Evolutionary conservation across 2,113 vertebrate genomes (phyloP), one percentile per base, ranked within the genome.

Genomic region (Dasyprocta punctata): DNA sequence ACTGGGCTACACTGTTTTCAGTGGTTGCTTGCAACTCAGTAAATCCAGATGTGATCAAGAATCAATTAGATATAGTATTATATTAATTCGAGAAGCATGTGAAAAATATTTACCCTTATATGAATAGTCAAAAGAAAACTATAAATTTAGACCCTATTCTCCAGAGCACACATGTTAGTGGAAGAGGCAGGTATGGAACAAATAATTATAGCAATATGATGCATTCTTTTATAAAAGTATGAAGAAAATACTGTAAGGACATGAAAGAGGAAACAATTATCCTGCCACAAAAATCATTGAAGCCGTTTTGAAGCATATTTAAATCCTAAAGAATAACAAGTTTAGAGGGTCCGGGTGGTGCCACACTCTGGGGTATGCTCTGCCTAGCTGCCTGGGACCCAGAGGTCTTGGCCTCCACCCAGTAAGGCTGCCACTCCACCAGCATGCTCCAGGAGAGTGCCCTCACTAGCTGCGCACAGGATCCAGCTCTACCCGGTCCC

Each of bases 111-210:
- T 75, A 63, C 12, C 54, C 7, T 89, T 81, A 75, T 78, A 52
- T 80, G 89, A 93, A 69, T 82, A 92, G 58, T 75, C 65, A 87
- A 65, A 19, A 82, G 49, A 85, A 93, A 89, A 90, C 2, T 92
- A 80, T 60, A 87, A 67, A 77, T 36, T 7, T 47, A 94, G 26
- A 47, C 38, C 22, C 16, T 90, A 71, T 90, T 11, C 14, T 84
- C 44, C 44, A 89, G 56, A 95, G 38, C 71, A 85, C 2, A 83
- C 63, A 73, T 89, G 33, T 9, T 87, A 84, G 11, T 94, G 14
- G 47, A 89, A 41, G 30, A 95, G 75, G 36, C 7, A 63, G 24
- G 9, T 26, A 52, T 83, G 13, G 61, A 52, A 33, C 28, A 93
- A 87, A 90, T 71, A 71, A n/a, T 26, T 77, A 90, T 44, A 30